Base-by-base conservation (phyloP, 2,797 vertebrate genomes). In the Hephaestus fuliginosus region DNA sequence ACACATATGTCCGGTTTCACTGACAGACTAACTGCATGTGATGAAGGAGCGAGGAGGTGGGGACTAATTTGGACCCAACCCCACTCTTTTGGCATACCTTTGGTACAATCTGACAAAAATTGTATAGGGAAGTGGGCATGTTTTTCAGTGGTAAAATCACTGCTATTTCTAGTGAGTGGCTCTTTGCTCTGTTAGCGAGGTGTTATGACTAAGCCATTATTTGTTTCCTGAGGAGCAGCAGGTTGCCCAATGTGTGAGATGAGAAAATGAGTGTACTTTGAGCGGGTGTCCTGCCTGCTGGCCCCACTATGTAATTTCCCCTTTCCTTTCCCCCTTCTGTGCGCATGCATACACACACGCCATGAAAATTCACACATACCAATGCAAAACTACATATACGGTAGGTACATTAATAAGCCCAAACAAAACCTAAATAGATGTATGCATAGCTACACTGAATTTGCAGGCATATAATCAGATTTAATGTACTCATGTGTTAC, bases 151-250 rank as follows among this genome's bases (percentile, higher is more conserved):
- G 73, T 86, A 82, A 88, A 91, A 88, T 86, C 86, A 83, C 80
- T 83, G 90, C 89, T 91, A 89, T 94, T 94, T 94, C 86, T 69
- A 91, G 89, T 78, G 86, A 89, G 88, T 75, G 84, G 88, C 86
- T 91, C 82, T 91, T 87, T 85, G 88, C 85, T 83, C 88, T 88
- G 89, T 87, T 89, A 86, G 89, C 73, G 81, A 90, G 88, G 85
- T 85, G 86, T 89, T 91, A 85, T 91, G 92, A 93, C 90, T 90
- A 91, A 94, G 92, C 86, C 91, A 91, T 94, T 93, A 93, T 92
- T 93, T 88, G 91, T 93, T 94, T 95, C 91, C 92, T 91, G 87
- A 89, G 85, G 82, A 93, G 90, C 92, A 94, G 93, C 91, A 89
- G 91, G 91, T 93, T 85, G 81, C 86, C 74, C 90, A 89, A 84